phyloP scores from a whole-genome alignment of 2,888 invertebrate genomes.

The Mactromeris polynyma region DNA sequence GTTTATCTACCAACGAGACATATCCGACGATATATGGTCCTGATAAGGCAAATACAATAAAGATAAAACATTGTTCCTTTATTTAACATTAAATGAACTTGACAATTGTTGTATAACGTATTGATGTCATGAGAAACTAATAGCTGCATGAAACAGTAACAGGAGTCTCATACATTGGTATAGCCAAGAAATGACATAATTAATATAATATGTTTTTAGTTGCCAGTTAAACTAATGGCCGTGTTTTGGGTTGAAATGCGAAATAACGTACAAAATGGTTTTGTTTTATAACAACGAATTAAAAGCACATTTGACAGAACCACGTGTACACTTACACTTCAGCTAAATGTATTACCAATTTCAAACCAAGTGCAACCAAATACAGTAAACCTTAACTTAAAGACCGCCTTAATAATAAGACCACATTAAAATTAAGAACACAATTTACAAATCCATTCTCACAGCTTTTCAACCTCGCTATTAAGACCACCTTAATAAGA shows the following conservation, averaged over 20 bases:
- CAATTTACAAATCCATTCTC: no score
- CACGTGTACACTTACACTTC: no score
- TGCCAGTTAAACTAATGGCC: not conserved
- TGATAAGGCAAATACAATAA: constrained; percentile 18
- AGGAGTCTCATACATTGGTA: not conserved
- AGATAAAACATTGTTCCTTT: constrained; percentile 13
- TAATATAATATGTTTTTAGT: not conserved
- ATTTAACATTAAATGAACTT: constrained; percentile 4
- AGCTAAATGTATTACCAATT: no score
- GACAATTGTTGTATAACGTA: not conserved
- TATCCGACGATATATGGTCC: constrained; percentile 13
- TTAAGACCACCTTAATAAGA: no score
- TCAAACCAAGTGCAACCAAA: no score
- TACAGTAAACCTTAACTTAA: no score
- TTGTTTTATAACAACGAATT: no score
- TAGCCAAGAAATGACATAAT: not conserved
- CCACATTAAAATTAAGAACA: no score
- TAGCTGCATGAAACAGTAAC: not conserved
- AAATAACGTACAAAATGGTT: no score
- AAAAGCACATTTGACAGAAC: no score
- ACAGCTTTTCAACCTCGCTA: no score
- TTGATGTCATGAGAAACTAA: not conserved
- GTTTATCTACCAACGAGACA: constrained; percentile 23
- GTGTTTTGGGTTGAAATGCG: not conserved
- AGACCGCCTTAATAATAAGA: no score